These are phyloP conservation scores for Tachypleus tridentatus DNA, from an alignment of 1,140 invertebrate genomes.

Conservation along the genomic window DNA sequence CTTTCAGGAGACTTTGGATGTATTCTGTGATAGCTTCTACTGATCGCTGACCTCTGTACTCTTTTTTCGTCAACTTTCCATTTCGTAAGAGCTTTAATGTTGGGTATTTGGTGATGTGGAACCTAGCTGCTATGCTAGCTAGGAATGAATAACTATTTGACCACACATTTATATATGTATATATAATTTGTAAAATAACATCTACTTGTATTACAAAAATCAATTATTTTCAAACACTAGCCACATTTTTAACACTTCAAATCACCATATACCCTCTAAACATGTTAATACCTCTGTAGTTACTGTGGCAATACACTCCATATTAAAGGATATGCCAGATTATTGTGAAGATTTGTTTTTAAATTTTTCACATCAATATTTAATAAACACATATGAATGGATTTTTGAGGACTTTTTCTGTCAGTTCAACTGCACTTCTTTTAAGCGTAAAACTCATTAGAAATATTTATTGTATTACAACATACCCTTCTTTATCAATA, in stretches of 20 bases:
- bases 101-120: slow-evolving; percentile 96
- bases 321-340: too few species aligned
- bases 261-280: too few species aligned
- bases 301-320: too few species aligned
- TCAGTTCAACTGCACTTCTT: too few species aligned
- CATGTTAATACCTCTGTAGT: too few species aligned
- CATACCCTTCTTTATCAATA: too few species aligned
- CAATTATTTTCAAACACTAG: slow-evolving; percentile 1
- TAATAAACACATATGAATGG: too few species aligned
- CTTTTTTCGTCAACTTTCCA: slow-evolving; percentile 83
- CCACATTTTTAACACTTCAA: neutral
- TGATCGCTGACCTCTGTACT: slow-evolving; percentile 77
- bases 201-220: neutral
- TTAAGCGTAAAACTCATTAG: too few species aligned
- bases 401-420: too few species aligned
- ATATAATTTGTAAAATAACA: neutral
- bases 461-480: too few species aligned
- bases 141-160: slow-evolving; percentile 19
- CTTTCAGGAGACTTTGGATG: slow-evolving; percentile 74
- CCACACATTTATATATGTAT: neutral
- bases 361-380: too few species aligned
- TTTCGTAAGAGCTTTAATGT: slow-evolving; percentile 93
- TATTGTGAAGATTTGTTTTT: too few species aligned
- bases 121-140: slow-evolving; percentile 70
- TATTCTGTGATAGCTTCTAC: slow-evolving; percentile 75